A percentile compares a stretch with the other conserved stretches of the same genome.
phyloP scores from a whole-genome alignment of 2,888 invertebrate genomes.

The Ormia ochracea region DNA sequence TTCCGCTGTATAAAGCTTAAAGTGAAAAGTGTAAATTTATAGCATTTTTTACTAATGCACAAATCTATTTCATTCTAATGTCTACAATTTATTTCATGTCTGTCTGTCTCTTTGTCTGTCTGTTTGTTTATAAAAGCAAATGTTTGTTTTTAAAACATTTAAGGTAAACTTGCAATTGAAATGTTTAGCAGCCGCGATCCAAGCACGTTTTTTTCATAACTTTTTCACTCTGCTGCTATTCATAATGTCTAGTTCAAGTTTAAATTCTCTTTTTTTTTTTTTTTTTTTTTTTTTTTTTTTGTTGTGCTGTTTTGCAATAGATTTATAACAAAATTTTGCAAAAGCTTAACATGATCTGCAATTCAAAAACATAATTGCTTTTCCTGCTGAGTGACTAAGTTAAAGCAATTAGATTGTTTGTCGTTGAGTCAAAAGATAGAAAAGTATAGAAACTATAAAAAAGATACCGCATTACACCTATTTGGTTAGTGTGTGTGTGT shows the following conservation, averaged over 20 bases:
- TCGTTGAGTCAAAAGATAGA: background rate
- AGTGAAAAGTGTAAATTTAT: slow-evolving; percentile 30
- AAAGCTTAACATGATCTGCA: slow-evolving; percentile 33
- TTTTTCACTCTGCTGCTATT: slow-evolving; percentile 3
- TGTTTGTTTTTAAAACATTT: slow-evolving; percentile 29
- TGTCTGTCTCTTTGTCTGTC: background rate
- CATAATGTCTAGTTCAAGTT: slow-evolving; percentile 58
- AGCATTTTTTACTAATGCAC: background rate
- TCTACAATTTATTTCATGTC: slow-evolving; percentile 33
- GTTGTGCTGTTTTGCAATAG: slow-evolving; percentile 4
- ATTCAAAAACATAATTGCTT: slow-evolving; percentile 56
- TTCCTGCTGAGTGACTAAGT: slow-evolving; percentile 60
- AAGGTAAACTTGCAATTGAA: slow-evolving; percentile 51
- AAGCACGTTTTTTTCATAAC: background rate
- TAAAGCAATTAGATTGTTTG: slow-evolving; percentile 45
- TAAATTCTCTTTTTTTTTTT: background rate
- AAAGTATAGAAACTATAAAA: background rate
- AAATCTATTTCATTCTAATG: slow-evolving; percentile 43
- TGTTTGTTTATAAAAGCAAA: background rate
- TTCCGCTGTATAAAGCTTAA: slow-evolving; percentile 39
- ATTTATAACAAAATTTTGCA: slow-evolving; percentile 19
- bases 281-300: background rate
- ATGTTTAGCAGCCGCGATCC: slow-evolving; percentile 53
- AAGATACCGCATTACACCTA: background rate
- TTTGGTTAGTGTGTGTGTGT: slow-evolving; percentile 21